Evolutionary conservation across 1,140 invertebrate species (phyloP), one percentile per base, ranked within the genome.

Genomic region (Eumeta japonica): DNA sequence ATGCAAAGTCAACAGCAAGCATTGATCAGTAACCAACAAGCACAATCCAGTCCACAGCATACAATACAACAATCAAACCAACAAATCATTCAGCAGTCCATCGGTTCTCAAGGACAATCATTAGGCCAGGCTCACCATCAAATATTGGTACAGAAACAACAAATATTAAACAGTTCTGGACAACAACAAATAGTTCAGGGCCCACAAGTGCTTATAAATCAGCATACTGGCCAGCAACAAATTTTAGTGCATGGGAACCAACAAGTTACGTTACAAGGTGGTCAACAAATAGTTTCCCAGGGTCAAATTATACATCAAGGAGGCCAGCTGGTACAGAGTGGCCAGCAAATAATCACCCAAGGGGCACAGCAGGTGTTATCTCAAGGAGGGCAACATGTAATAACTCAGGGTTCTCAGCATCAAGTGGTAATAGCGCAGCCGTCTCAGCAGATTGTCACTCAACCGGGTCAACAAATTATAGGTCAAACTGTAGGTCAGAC

Each of bases 141-240:
- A 48, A 74, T 76, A 47, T 46, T 76, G 15, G 70, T 75, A 2
- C 74, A 76, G 39, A 71, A 76, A 33, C 76, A 78, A 36, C 74
- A 73, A 37, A 39, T 71, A 11, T 38, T 70, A n/a, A 62, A 56
- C 37, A 51, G 52, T 30, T 53, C 58, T 27, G 64, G 62, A 2
- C 67, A 76, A 30, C 76, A 78, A 24, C 74, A 73, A 37, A 61
- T 72, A 45, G 68, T 71, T 0, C 62, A 67, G 53, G 62, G 48
- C 3, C 65, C 66, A 30, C 64, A 73, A 48, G 64, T 73, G 17
- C 43, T 72, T 16, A 72, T 67, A 28, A 71, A 74, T 27, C 68
- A 75, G 35, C 66, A 72, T 28, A 67, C 65, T n/a, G 63, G 67
- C 2, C 65, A 73, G 28, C 70, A 74, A 39, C 74, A 76, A 38